A percentile compares a stretch with the other conserved stretches of the same genome.
These are phyloP conservation scores for Macroglossus sobrinus DNA, from an alignment of 2,113 vertebrate genomes.

Conservation along the genomic window DNA sequence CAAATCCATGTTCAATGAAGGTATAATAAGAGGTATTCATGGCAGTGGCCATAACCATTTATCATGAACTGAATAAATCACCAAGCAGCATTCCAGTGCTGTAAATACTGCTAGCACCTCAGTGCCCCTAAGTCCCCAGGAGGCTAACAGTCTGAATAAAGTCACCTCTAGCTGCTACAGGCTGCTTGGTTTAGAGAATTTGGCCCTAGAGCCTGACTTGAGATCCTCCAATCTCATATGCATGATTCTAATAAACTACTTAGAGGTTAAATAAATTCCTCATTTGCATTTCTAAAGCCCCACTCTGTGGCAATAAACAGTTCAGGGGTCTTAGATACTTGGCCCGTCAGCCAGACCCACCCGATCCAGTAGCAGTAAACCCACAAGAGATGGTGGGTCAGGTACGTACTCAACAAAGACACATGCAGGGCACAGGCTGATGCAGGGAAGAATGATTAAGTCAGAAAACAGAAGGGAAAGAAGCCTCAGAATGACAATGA, in stretches of 20 bases:
- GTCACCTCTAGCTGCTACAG: not conserved
- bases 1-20: not conserved
- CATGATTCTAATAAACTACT: not conserved
- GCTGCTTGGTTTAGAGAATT: not conserved
- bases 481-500: not conserved
- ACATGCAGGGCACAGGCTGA: not conserved
- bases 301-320: not conserved
- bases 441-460: not conserved
- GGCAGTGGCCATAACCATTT: not conserved
- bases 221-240: not conserved
- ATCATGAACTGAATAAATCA: not conserved
- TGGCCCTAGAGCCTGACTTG: not conserved
- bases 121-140: too few species aligned
- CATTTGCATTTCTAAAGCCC: conserved; percentile 41
- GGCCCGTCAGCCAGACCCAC: not conserved
- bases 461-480: not conserved
- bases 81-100: not conserved
- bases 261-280: not conserved
- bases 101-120: not conserved
- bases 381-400: not conserved
- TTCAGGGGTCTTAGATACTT: not conserved
- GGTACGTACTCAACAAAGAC: not conserved
- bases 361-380: not conserved
- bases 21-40: not conserved
- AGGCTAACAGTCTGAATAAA: not conserved